Conservation (phyloP, 1,140 invertebrate genomes). For the Reticulitermes speratus region DNA sequence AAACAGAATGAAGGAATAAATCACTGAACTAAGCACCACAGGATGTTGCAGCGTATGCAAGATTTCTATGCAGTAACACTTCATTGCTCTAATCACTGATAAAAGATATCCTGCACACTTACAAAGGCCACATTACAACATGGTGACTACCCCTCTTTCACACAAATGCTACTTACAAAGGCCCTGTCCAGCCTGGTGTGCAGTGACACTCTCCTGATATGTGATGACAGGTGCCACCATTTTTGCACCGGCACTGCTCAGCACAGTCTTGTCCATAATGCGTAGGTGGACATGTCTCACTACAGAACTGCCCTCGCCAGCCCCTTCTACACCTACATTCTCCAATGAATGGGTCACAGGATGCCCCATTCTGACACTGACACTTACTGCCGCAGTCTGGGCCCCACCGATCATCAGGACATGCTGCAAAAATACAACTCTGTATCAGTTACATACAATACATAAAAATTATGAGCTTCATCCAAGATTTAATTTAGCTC, state of each 20-base stretch:
- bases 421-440: constrained; percentile 56
- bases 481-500: no score
- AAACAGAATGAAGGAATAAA: no score
- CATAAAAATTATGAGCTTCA: no score
- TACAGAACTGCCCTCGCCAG: constrained; percentile 70
- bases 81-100: no score
- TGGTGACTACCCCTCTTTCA: no score
- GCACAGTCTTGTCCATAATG: constrained; percentile 77
- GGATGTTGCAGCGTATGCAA: no score
- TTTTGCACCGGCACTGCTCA: constrained; percentile 78
- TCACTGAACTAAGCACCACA: no score
- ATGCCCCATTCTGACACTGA: constrained; percentile 69
- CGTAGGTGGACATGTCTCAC: constrained; percentile 64
- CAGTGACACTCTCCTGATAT: constrained; percentile 82
- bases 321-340: constrained; percentile 69
- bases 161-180: constrained; percentile 61
- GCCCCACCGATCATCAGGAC: constrained; percentile 71
- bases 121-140: no score
- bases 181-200: constrained; percentile 72
- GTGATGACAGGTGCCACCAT: constrained; percentile 79
- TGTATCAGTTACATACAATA: not conserved
- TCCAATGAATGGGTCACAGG: constrained; percentile 74
- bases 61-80: no score
- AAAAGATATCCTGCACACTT: no score
- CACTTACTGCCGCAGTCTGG: constrained; percentile 67